Evolutionary conservation across 2,113 vertebrate species (phyloP), one percentile per base, ranked within the genome.

Genomic region (Pagrus major): DNA sequence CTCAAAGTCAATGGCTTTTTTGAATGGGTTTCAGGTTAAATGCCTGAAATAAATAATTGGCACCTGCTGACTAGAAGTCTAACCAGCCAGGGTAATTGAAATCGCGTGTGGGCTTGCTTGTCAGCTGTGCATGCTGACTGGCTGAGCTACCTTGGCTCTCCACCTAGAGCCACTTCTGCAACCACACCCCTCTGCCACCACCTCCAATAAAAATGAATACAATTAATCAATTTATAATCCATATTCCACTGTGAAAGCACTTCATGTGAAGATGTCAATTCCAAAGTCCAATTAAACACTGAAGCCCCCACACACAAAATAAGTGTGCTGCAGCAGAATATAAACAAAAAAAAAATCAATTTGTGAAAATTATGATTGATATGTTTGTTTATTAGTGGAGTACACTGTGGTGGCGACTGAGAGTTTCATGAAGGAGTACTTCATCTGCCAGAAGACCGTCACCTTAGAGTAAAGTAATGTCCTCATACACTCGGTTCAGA

Each of bases 51-150:
- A n/a, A n/a, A n/a, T n/a, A n/a, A n/a, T n/a, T n/a, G n/a, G n/a
- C 47, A 41, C 68, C 81, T 61, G 51, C 52, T 27, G 58, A 69
- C 25, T 27, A 37, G 1, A 59, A 29, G 44, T 58, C 20, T 55
- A 76, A 84, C 35, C 56, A 70, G 33, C 27, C 11, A 1, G 20
- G 11, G 9, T 74, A 41, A 59, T 49, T 65, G 23, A 60, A 70
- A 35, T 2, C 46, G 66, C 58, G 6, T 54, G 78, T 84, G 41
- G 78, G 65, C 44, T 33, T 80, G 61, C 11, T n/a, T n/a, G n/a
- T n/a, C n/a, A n/a, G 68, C 54, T 72, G 25, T 63, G n/a, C 27
- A n/a, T 35, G 44, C 25, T 31, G 44, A 23, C 60, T 59, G 35
- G 44, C 37, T 49, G n/a, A 65, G 20, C 51, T 23, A 71, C 60